Percentiles rank a stretch among this genome's conserved stretches.
Conservation (phyloP, 2,113 vertebrate genomes). For the Cepphus grylle region DNA sequence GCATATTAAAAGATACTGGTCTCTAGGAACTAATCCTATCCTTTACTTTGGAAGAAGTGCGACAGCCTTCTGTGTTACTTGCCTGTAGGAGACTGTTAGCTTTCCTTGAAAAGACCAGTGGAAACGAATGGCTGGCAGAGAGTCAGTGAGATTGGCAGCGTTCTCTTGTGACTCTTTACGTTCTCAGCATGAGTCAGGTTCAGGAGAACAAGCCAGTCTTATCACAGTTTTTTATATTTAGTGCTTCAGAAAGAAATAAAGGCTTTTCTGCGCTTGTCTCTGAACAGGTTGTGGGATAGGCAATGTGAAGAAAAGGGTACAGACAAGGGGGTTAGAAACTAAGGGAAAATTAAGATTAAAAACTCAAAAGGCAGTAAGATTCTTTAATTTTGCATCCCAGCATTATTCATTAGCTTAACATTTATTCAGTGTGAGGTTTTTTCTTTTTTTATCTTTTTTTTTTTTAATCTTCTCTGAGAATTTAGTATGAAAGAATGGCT, state of each 20-base stretch:
- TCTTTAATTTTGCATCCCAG: background rate
- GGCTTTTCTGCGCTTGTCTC: background rate
- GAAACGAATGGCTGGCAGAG: background rate
- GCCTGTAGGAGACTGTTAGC: background rate
- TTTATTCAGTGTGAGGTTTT: background rate
- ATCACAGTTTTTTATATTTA: background rate
- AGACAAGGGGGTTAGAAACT: background rate
- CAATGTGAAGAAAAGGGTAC: background rate
- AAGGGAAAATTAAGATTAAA: background rate
- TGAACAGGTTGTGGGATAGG: background rate
- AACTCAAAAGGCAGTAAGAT: background rate
- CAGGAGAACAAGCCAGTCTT: background rate
- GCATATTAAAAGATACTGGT: background rate
- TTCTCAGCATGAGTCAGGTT: background rate
- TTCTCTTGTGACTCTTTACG: background rate
- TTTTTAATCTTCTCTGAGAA: background rate
- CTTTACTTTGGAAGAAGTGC: background rate
- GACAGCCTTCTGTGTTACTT: background rate
- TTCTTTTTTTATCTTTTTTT: too few relatives aligned
- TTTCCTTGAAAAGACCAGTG: background rate
- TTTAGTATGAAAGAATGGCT: background rate
- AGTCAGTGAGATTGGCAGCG: background rate
- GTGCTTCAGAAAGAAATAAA: background rate
- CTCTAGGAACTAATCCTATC: background rate
- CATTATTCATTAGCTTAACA: background rate